Evolutionary conservation across 2,888 invertebrate genomes (phyloP).

Genomic region (Temnothorax unifasciatus): DNA sequence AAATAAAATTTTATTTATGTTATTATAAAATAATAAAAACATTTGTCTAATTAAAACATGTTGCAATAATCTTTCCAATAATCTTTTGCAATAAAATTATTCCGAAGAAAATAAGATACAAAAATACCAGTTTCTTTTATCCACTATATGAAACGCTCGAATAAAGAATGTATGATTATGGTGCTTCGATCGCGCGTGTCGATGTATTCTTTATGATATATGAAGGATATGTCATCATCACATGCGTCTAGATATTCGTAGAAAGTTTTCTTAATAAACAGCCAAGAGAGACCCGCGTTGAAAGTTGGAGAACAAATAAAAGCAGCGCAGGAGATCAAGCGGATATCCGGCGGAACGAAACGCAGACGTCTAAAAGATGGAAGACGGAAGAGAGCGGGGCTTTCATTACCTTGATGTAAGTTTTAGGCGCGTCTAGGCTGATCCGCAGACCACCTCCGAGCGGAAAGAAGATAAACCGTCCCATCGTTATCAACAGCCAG

Average conservation of each 20-base stretch:
- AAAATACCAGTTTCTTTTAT: not conserved
- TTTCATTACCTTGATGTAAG: constrained; percentile 84
- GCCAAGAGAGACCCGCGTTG: not conserved
- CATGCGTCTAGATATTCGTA: constrained; percentile 1
- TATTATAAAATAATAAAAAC: not conserved
- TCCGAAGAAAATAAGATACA: not conserved
- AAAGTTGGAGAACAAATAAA: constrained; percentile 38
- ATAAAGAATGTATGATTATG: constrained; percentile 11
- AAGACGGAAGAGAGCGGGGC: constrained; percentile 64
- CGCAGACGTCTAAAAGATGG: constrained; percentile 41
- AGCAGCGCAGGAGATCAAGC: constrained; percentile 27
- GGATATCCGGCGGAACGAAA: constrained; percentile 35
- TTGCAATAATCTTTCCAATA: not conserved
- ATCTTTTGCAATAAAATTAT: constrained; percentile 7
- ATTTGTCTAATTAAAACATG: not conserved
- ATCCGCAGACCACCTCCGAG: constrained; percentile 78
- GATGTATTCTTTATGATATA: not conserved
- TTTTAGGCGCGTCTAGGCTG: constrained; percentile 80
- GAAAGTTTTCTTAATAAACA: constrained; percentile 36
- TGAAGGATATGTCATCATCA: not conserved
- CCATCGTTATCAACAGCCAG: constrained; percentile 49
- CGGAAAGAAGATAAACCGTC: constrained; percentile 79
- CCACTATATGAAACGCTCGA: not conserved
- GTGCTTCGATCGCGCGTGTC: not conserved
- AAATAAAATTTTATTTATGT: not conserved